A percentile compares a stretch with the other conserved stretches of the same genome.
These are phyloP conservation scores for Microchrysa polita DNA, from an alignment of 2,888 invertebrate genomes.

Conservation along the genomic window DNA sequence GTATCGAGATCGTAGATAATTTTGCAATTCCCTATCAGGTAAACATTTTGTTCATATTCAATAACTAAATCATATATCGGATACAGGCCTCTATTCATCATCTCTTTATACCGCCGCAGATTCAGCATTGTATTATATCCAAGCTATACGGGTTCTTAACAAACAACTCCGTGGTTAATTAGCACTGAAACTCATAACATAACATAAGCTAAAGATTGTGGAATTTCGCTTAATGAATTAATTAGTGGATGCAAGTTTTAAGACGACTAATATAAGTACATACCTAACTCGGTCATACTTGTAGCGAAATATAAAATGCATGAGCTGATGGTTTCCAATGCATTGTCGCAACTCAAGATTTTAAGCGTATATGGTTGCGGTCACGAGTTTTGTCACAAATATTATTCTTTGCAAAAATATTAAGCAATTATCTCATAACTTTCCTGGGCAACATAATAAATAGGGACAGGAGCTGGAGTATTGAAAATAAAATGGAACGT, in stretches of 20 bases:
- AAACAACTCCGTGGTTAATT: constrained; percentile 29
- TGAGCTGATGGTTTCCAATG: not conserved
- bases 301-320: not conserved
- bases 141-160: not conserved
- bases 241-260: constrained; percentile 25
- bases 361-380: too few relatives aligned
- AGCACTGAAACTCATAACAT: constrained; percentile 26
- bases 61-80: too few relatives aligned
- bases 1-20: too few relatives aligned
- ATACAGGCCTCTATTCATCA: too few relatives aligned
- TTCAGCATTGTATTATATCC: not conserved
- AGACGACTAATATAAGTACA: constrained; percentile 2
- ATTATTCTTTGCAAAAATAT: not conserved
- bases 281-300: not conserved
- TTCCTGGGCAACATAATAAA: too few relatives aligned
- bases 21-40: too few relatives aligned
- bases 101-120: too few relatives aligned
- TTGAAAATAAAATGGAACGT: too few relatives aligned
- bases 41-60: too few relatives aligned
- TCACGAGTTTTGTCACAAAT: not conserved
- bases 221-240: constrained; percentile 46
- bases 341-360: not conserved
- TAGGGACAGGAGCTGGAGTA: too few relatives aligned
- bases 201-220: constrained; percentile 17
- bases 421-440: not conserved